A percentile compares a stretch with the other conserved stretches of the same genome.
phyloP scores from a whole-genome alignment of 2,888 invertebrate genomes.

The Protula sp. region DNA sequence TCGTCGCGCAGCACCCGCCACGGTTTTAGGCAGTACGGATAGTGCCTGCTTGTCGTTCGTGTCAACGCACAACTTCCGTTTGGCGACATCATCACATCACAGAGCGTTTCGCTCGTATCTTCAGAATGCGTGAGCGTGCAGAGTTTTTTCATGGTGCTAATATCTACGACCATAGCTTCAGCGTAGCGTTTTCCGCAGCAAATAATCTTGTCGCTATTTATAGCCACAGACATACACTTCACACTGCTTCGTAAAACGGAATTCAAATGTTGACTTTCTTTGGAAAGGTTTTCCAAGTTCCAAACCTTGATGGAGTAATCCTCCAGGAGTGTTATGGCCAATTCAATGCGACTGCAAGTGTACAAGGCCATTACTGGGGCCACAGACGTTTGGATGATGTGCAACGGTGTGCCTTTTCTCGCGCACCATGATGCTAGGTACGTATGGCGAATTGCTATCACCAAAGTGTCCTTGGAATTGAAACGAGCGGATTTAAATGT shows the following conservation, averaged over 20 bases:
- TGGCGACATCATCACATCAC: too few species aligned
- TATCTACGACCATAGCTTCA: constrained; percentile 36
- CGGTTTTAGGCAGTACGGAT: too few species aligned
- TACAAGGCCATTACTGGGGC: too few species aligned
- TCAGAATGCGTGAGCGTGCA: too few species aligned
- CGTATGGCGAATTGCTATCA: constrained; percentile 38
- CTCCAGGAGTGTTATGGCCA: too few species aligned
- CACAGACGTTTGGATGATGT: too few species aligned
- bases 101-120: too few species aligned
- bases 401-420: constrained; percentile 29
- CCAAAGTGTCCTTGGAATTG: constrained; percentile 31
- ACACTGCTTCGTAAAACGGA: constrained; percentile 32
- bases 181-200: constrained; percentile 24
- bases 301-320: too few species aligned
- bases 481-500: constrained; percentile 39
- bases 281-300: constrained; percentile 40
- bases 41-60: too few species aligned
- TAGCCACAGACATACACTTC: constrained; percentile 20
- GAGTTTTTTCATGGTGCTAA: constrained; percentile 30
- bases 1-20: too few species aligned
- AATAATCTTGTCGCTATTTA: constrained; percentile 25
- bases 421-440: constrained; percentile 40
- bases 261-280: constrained; percentile 32
- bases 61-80: too few species aligned
- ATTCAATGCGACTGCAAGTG: too few species aligned